Evolutionary conservation across 2,113 vertebrate species (phyloP), one percentile per base, ranked within the genome.

Genomic region (Fukomys damarensis): DNA sequence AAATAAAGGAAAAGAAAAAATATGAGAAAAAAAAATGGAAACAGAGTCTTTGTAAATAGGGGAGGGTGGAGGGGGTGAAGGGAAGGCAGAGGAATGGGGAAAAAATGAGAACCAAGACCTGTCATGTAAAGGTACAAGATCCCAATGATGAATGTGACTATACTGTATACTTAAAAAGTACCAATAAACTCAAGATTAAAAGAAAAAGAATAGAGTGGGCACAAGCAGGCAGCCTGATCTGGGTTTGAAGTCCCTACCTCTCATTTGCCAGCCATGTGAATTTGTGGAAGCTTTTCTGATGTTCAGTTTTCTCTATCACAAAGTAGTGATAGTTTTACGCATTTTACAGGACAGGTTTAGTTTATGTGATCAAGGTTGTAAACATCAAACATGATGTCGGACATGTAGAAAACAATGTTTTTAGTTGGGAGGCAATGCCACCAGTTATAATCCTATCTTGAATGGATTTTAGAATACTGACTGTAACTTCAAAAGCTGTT

Each of bases 401-500:
- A 52, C 43, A 61, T 22, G 19, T 10, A 32, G n/a, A 89, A 92
- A 22, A 30, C 10, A 32, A 91, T 70, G 41, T 38, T 92, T 93
- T 79, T 70, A 41, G 16, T 82, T 93, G 70, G 59, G 83, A 96
- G n/a, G 81, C 43, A 91, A 38, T 52, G 16, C 72, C 43, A 93
- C 59, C 38, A 92, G 68, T 46, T 87, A 66, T 32, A 41, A 61
- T 54, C 12, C 24, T 63, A 84, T 94, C 54, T 95, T 91, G 72
- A 56, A 43, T 65, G 35, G 28, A 26, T 70, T 96, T 95, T 93
- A 56, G 63, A 91, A 86, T 72, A n/a, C 70, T 38, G 79, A 76
- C 63, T 52, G 16, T 94, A 89, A 92, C n/a, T 59, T 82, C 30
- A 46, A 84, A 95, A 85, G 77, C 41, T 85, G 65, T 80, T 90